Evolutionary conservation across 2,113 vertebrate species (phyloP).

Genomic region (Mus musculus): GRCm39 chr4:88926501-88927000

Average conservation of each 20-base stretch:
- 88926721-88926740: background rate
- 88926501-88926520: conserved; percentile 17
- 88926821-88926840: background rate
- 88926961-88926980: conserved; percentile 19
- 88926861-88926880: background rate
- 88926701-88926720: conserved; percentile 7
- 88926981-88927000: conserved; percentile 23
- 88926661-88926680: background rate
- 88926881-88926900: background rate
- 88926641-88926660: background rate
- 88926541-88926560: background rate
- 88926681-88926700: background rate
- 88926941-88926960: background rate
- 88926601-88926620: conserved; percentile 22
- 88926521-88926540: background rate
- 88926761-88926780: background rate
- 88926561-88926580: background rate
- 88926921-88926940: background rate
- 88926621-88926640: background rate
- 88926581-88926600: background rate
- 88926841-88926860: background rate
- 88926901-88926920: background rate
- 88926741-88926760: background rate
- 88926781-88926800: background rate
- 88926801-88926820: background rate